These are phyloP conservation scores for Toxostoma redivivum DNA, from an alignment of 2,113 vertebrate species.

Conservation along the genomic window DNA sequence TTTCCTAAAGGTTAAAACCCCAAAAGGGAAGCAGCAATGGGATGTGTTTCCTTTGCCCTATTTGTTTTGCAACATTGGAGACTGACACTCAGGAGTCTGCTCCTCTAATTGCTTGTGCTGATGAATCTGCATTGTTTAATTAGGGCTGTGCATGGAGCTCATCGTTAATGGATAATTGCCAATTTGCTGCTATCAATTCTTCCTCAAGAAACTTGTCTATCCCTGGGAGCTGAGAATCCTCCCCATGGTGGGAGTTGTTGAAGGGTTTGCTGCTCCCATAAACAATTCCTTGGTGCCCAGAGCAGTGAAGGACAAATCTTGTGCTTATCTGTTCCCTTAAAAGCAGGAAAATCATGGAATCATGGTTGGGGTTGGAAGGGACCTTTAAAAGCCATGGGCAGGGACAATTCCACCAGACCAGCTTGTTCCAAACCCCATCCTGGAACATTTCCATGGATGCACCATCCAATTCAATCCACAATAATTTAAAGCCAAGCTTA, in stretches of 20 bases:
- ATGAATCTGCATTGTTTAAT: constrained; percentile 50
- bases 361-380: not conserved
- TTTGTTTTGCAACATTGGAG: constrained; percentile 35
- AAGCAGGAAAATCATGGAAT: not conserved
- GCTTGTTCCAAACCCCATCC: not conserved
- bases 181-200: not conserved
- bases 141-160: not conserved
- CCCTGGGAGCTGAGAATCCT: not conserved
- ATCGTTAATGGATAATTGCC: not conserved
- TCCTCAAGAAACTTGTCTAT: not conserved
- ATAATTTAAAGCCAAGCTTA: fast-evolving
- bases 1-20: not conserved
- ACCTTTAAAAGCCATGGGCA: not conserved
- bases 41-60: not conserved
- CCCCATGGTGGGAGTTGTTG: not conserved
- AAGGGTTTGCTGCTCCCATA: not conserved
- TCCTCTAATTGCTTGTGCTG: constrained; percentile 40
- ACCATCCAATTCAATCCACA: fast-evolving
- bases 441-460: not conserved
- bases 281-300: not conserved
- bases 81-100: not conserved
- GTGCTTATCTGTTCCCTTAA: not conserved
- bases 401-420: not conserved
- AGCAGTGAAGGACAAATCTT: not conserved
- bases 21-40: not conserved